Evolutionary conservation across 2,888 invertebrate genomes (phyloP), one percentile per base, ranked within the genome.

Genomic region (Phymatocera aterrima): DNA sequence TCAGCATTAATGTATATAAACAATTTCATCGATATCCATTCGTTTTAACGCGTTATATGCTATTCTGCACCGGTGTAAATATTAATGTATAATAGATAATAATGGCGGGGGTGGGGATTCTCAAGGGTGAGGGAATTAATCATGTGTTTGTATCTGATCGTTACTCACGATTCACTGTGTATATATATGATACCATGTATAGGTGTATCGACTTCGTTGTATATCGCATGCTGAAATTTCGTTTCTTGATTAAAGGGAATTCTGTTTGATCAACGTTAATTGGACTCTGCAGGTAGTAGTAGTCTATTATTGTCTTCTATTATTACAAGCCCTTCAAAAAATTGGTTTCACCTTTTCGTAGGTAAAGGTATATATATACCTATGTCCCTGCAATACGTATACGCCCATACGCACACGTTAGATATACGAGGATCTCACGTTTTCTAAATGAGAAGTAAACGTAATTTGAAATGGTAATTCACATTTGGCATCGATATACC

Each of bases 261-360:
- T 57, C 28, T 28, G 57, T 57, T 57, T 57, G 57, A 57, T 57
- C 57, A 57, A 21, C 4, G 28, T 24, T 57, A 57, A 57, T 57
- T 57, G 57, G 28, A 57, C 57, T 57, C 24, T 57, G 57, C n/a
- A n/a, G n/a, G n/a, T n/a, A n/a, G n/a, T 28, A 21, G 21, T 10
- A 28, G 57, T 57, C 57, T 57, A 57, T 57, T 28, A 57, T 57
- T 28, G 1, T 15, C 3, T 3, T 18, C 51, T 28, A 57, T 57
- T 15, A 57, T 57, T 57, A 28, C 51, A 28, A 57, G 28, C 57
- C 5, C 21, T 57, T 28, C 28, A 28, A 21, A 54, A 54, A 54
- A 21, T 54, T 10, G 21, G 3, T 6, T 54, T 18, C 8, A 40
- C 8, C 40, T 8, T 24, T 57, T 15, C 15, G 28, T 28, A 28